These are phyloP conservation scores for Monoplex corrugatus DNA, from an alignment of 2,888 invertebrate species.

Conservation along the genomic window DNA sequence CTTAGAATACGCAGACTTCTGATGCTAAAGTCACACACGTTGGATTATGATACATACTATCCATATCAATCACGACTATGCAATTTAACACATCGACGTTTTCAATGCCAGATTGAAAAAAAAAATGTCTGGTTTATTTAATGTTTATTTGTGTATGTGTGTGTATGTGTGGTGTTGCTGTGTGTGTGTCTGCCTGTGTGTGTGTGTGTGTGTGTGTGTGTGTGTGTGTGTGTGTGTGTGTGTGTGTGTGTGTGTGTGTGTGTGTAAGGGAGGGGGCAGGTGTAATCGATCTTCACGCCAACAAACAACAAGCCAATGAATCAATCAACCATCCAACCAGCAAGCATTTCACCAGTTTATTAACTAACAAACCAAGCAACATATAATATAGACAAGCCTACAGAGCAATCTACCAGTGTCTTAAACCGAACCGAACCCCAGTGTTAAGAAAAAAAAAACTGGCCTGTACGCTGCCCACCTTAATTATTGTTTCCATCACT, in stretches of 20 bases:
- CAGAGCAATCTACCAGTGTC: neutral
- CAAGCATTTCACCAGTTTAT: neutral
- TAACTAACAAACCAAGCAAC: neutral
- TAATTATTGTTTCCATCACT: neutral
- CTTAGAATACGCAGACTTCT: too few species aligned
- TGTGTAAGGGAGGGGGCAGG: neutral
- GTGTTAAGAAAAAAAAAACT: neutral
- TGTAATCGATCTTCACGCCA: neutral
- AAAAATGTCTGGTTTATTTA: too few species aligned
- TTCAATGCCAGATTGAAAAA: too few species aligned
- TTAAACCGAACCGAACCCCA: neutral
- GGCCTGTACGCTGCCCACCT: neutral
- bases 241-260: slow-evolving; percentile 22
- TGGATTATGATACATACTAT: too few species aligned
- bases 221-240: slow-evolving; percentile 4
- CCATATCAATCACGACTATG: too few species aligned
- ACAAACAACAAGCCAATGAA: neutral
- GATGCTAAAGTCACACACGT: too few species aligned
- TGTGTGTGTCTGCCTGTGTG: slow-evolving; percentile 2
- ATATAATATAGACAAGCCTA: neutral
- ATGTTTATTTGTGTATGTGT: too few species aligned
- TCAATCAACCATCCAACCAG: neutral
- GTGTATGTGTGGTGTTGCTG: neutral
- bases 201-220: too few species aligned
- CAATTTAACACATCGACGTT: too few species aligned